A percentile compares a stretch with the other conserved stretches of the same genome.
These are phyloP conservation scores for Byasa hedistus DNA, from an alignment of 2,888 invertebrate genomes.

Conservation along the genomic window DNA sequence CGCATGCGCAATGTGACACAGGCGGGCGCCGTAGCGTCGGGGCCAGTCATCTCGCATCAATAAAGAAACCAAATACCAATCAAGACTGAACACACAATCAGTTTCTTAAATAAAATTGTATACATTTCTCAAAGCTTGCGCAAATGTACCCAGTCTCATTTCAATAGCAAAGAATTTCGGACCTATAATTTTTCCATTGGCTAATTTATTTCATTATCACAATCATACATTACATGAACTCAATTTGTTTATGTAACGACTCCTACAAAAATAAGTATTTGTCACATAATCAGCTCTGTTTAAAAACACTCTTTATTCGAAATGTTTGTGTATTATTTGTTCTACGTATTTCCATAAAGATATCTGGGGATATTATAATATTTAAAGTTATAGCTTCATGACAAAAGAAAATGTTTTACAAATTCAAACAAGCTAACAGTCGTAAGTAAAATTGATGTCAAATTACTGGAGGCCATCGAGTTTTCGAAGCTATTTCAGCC, in stretches of 20 bases:
- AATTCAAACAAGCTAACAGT: slow-evolving; percentile 34
- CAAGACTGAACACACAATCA: slow-evolving; percentile 51
- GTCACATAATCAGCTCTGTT: too few species aligned
- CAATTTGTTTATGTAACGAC: not conserved
- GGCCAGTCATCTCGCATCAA: slow-evolving; percentile 65
- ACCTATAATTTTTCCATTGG: not conserved
- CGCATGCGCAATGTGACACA: slow-evolving; percentile 37
- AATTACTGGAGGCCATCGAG: slow-evolving; percentile 48
- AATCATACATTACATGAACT: not conserved
- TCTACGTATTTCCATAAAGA: not conserved
- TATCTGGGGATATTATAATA: not conserved
- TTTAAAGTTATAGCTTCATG: not conserved
- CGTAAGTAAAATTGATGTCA: slow-evolving; percentile 46
- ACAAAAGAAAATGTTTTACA: slow-evolving; percentile 17
- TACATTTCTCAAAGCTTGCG: slow-evolving; percentile 2
- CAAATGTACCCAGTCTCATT: not conserved
- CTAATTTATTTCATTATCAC: not conserved
- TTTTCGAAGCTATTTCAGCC: slow-evolving; percentile 49
- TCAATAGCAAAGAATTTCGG: not conserved
- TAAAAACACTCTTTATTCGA: not conserved
- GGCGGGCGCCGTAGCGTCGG: slow-evolving; percentile 65
- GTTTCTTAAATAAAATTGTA: slow-evolving; percentile 36
- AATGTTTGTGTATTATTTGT: not conserved
- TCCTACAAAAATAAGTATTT: not conserved
- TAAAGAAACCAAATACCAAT: slow-evolving; percentile 71